Conservation (phyloP, 2,888 invertebrate genomes). For the Tenthredo distinguenda region DNA sequence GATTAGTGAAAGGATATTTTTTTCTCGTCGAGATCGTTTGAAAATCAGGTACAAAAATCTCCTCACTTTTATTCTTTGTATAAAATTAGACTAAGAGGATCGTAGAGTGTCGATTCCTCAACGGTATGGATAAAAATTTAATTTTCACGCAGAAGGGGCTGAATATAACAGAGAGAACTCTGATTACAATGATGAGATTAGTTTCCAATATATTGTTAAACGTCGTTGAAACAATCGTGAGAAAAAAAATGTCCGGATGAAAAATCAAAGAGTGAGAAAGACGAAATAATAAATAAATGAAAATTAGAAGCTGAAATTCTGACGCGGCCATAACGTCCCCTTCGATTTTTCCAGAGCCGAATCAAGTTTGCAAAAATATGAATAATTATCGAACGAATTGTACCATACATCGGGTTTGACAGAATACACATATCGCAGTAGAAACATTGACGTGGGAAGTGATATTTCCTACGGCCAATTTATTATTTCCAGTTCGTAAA, state of each 20-base stretch:
- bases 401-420: not conserved
- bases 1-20: too few species aligned
- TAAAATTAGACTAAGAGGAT: not conserved
- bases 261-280: not conserved
- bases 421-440: not conserved
- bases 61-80: not conserved
- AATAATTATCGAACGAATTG: not conserved
- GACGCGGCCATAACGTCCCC: not conserved
- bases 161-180: too few species aligned
- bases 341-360: not conserved
- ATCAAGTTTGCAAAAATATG: not conserved
- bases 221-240: too few species aligned
- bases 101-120: not conserved
- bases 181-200: too few species aligned
- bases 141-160: too few species aligned
- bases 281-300: not conserved
- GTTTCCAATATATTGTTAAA: too few species aligned
- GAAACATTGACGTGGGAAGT: slow-evolving; percentile 17
- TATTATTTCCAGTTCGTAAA: slow-evolving; percentile 61
- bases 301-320: not conserved
- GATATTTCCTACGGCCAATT: slow-evolving; percentile 22
- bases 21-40: not conserved
- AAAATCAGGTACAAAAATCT: not conserved
- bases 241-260: not conserved
- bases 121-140: too few species aligned